Evolutionary conservation across 2,113 vertebrate species (phyloP).

Genomic region (Oryzias celebensis): DNA sequence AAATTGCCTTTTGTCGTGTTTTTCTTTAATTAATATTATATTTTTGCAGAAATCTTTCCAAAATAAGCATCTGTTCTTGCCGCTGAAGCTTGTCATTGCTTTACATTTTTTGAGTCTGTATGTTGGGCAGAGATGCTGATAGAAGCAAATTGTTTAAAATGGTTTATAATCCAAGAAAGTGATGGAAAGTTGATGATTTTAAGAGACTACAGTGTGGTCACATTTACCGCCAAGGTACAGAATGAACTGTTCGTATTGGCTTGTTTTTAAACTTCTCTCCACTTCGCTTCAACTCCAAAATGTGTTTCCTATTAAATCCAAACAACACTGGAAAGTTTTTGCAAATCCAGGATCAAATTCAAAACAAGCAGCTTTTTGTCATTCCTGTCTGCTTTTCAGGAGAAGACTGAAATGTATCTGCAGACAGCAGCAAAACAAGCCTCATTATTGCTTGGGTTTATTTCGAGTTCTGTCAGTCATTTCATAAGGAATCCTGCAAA

Average conservation of each 20-base stretch:
- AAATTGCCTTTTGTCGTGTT: too few relatives aligned
- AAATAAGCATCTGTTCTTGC: slow-evolving; percentile 1
- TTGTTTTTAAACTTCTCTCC: neutral
- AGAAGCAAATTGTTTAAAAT: neutral
- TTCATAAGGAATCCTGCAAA: slow-evolving; percentile 33
- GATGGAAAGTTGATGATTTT: neutral
- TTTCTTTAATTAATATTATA: too few relatives aligned
- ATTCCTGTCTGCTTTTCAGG: too few relatives aligned
- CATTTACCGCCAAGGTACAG: neutral
- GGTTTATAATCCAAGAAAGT: neutral
- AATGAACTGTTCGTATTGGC: neutral
- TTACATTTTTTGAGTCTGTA: neutral
- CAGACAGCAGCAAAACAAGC: neutral
- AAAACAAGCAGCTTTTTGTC: too few relatives aligned
- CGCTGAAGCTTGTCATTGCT: slow-evolving; percentile 6
- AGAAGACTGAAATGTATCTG: neutral
- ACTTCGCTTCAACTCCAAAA: slow-evolving; percentile 9
- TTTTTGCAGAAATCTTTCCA: too few relatives aligned
- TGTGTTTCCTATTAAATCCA: slow-evolving; percentile 8
- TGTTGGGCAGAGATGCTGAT: slow-evolving; percentile 3
- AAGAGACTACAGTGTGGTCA: neutral
- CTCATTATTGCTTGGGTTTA: neutral
- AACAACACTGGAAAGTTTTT: slow-evolving; percentile 1
- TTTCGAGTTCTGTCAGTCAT: slow-evolving; percentile 13
- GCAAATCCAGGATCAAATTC: too few relatives aligned